phyloP scores from a whole-genome alignment of 2,113 vertebrate species.

The Mionectes macconnelli region DNA sequence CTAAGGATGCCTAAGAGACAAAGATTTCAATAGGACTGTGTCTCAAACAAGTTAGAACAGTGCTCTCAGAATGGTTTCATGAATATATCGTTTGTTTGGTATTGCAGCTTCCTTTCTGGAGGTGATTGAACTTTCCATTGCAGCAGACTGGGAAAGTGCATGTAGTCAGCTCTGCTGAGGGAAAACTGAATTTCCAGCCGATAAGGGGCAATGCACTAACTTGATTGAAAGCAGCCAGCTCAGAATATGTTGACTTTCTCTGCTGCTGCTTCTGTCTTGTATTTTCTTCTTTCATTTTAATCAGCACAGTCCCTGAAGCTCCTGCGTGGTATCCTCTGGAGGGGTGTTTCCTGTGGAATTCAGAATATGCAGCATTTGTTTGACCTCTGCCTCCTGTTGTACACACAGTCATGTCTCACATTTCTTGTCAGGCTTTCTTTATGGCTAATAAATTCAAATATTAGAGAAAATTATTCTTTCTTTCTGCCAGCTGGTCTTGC shows the following conservation, averaged over 20 bases:
- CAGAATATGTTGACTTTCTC: not conserved
- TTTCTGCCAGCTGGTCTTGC: not conserved
- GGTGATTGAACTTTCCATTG: not conserved
- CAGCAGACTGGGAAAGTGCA: not conserved
- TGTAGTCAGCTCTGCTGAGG: not conserved
- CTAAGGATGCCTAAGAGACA: not conserved
- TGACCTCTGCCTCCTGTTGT: not conserved
- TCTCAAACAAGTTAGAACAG: not conserved
- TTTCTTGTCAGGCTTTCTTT: not conserved
- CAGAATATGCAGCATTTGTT: not conserved
- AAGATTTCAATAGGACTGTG: not conserved
- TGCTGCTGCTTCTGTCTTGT: not conserved
- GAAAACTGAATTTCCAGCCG: slow-evolving; percentile 1
- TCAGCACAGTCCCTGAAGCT: not conserved
- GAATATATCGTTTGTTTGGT: not conserved
- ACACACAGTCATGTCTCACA: not conserved
- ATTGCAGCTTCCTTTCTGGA: not conserved
- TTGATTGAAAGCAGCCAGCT: not conserved
- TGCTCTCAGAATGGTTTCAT: not conserved
- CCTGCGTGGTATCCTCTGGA: not conserved
- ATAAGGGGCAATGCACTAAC: not conserved
- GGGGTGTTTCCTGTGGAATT: not conserved
- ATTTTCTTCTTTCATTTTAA: slow-evolving; percentile 18
- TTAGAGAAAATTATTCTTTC: not conserved
- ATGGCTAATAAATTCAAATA: not conserved